Evolutionary conservation across 2,797 vertebrate genomes (phyloP).

Genomic region (Podargus strigoides): DNA sequence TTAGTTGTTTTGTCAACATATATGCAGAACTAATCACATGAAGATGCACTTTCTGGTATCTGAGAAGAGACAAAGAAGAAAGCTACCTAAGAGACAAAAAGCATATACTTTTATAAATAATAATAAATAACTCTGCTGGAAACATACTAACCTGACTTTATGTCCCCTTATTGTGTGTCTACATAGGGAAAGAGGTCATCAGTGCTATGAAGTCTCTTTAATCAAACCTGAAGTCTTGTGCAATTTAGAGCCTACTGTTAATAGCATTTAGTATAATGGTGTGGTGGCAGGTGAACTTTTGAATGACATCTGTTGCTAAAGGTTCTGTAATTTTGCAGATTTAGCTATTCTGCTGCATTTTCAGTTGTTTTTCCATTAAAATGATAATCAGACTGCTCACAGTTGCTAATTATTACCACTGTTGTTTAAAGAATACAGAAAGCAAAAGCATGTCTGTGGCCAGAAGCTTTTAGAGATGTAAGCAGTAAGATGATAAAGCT

Average conservation of each 20-base stretch:
- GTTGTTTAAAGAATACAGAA: conserved; percentile 9
- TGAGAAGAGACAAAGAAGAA: not conserved
- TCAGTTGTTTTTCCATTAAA: not conserved
- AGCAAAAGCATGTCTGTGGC: conserved; percentile 7
- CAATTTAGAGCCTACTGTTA: not conserved
- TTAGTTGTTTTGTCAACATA: not conserved
- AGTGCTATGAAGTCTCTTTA: not conserved
- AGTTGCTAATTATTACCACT: conserved; percentile 27
- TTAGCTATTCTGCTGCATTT: conserved; percentile 24
- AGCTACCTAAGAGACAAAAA: not conserved
- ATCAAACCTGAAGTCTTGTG: not conserved
- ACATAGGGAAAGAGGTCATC: not conserved
- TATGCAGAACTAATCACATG: not conserved
- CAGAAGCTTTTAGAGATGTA: conserved; percentile 14
- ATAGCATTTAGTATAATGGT: not conserved
- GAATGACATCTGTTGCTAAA: conserved; percentile 40
- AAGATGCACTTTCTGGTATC: not conserved
- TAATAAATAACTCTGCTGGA: not conserved
- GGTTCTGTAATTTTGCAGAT: conserved; percentile 2
- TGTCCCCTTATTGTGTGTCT: not conserved
- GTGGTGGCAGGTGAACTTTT: not conserved
- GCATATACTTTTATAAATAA: not conserved
- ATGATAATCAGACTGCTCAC: not conserved
- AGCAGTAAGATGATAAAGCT: not conserved
- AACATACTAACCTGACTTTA: not conserved